Conservation (phyloP, 2,113 vertebrate genomes). For the Alexandromys fortis region DNA sequence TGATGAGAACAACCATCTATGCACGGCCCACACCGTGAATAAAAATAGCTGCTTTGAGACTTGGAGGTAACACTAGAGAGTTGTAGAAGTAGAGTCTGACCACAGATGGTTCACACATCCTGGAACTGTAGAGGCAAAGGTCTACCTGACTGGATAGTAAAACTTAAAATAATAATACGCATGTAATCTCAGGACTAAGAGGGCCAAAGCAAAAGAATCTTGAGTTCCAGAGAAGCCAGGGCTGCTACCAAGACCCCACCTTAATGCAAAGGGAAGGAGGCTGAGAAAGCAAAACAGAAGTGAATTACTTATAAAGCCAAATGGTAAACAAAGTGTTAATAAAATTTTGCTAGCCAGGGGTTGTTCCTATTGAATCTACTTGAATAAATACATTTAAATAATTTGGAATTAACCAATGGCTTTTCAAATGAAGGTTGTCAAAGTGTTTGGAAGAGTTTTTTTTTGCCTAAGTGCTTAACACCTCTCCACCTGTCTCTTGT, state of each 20-base stretch:
- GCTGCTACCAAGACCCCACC: background rate
- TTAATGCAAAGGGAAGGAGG: background rate
- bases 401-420: conserved; percentile 8
- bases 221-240: background rate
- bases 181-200: background rate
- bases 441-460: background rate
- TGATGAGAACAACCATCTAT: background rate
- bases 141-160: background rate
- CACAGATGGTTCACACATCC: background rate
- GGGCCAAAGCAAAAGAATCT: background rate
- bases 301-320: background rate
- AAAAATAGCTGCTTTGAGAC: background rate
- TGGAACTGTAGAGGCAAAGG: background rate
- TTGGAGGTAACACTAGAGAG: background rate
- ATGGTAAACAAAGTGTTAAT: background rate
- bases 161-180: background rate
- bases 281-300: background rate
- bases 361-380: background rate
- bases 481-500: conserved; percentile 36
- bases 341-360: background rate
- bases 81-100: background rate
- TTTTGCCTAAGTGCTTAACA: background rate
- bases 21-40: rapidly evolving
- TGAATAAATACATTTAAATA: conserved; percentile 51
- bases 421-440: background rate